Evolutionary conservation across 2,888 invertebrate species (phyloP), one percentile per base, ranked within the genome.

Genomic region (Cerceris rybyensis): DNA sequence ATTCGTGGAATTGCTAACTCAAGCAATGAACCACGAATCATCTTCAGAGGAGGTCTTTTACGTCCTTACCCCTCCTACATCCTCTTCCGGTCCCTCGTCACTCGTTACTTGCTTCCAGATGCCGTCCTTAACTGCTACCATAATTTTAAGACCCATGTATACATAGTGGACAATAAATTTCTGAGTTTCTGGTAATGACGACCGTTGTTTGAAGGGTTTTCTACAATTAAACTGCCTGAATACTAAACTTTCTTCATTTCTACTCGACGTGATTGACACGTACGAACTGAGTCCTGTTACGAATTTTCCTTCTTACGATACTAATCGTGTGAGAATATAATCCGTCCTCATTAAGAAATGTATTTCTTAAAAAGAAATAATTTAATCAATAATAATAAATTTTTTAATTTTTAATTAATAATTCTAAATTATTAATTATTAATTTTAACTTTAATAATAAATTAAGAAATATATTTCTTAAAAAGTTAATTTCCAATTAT

Each of bases 31-130:
- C 64, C 16, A 67, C 54, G 57, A 58, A 81, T 70, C 65, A 72
- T 68, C 68, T 66, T 66, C 52, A 39, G 13, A 49, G 72, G 70
- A 65, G 60, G 69, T 71, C 70, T 75, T 52, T 50, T 39, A 11
- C 42, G 42, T 57, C n/a, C 67, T 61, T 14, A 50, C 7, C 39
- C 60, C 49, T 49, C 17, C 52, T 28, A 28, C 77, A 73, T 70
- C 82, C 73, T 59, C 43, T 80, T 83, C 76, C 76, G 80, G 80
- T 80, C 76, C 74, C 69, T 64, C 66, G 70, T 82, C 80, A 83
- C 50, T 83, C 75, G 64, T 80, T 70, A 76, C 66, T 71, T 54
- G 60, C 67, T 75, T 70, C 82, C 76, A 83, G 80, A 80, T 82
- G 83, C 69, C 57, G 58, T 43, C 46, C 61, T 57, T 28, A 16